These are phyloP conservation scores for Aphodius granarius DNA, from an alignment of 2,888 invertebrate genomes.

Conservation along the genomic window DNA sequence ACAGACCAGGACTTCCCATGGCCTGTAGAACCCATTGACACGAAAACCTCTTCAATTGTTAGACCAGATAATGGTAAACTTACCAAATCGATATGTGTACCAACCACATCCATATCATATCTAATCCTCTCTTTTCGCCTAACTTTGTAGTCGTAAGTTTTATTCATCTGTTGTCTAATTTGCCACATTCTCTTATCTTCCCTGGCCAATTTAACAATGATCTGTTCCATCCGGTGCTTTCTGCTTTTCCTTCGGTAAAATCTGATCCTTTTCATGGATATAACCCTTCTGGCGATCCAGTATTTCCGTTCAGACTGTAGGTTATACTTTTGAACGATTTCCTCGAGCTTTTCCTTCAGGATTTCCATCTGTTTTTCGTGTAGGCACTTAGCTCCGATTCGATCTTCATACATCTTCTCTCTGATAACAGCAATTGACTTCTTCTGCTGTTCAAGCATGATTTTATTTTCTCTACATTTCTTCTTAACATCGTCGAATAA, in stretches of 20 bases:
- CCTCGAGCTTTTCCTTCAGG: slow-evolving; percentile 17
- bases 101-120: slow-evolving; percentile 19
- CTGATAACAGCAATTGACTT: slow-evolving; percentile 25
- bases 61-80: not conserved
- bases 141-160: slow-evolving; percentile 29
- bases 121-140: slow-evolving; percentile 20
- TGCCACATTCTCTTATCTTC: slow-evolving; percentile 27
- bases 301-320: slow-evolving; percentile 11
- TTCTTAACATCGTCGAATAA: not conserved
- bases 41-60: not conserved
- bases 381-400: slow-evolving; percentile 16
- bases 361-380: slow-evolving; percentile 19
- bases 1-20: too few relatives aligned
- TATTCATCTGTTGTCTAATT: slow-evolving; percentile 26
- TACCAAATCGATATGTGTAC: slow-evolving; percentile 24
- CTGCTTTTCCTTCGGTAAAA: slow-evolving; percentile 14
- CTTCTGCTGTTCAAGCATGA: slow-evolving; percentile 20
- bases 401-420: slow-evolving; percentile 10
- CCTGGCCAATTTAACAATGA: slow-evolving; percentile 29
- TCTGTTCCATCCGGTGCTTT: slow-evolving; percentile 20
- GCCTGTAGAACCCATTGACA: too few relatives aligned
- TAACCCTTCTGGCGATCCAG: slow-evolving; percentile 23
- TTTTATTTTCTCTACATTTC: slow-evolving; percentile 6
- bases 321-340: slow-evolving; percentile 18
- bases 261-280: slow-evolving; percentile 26